Base-by-base conservation (phyloP, 2,888 invertebrate genomes). In the Cheilosia soror region DNA sequence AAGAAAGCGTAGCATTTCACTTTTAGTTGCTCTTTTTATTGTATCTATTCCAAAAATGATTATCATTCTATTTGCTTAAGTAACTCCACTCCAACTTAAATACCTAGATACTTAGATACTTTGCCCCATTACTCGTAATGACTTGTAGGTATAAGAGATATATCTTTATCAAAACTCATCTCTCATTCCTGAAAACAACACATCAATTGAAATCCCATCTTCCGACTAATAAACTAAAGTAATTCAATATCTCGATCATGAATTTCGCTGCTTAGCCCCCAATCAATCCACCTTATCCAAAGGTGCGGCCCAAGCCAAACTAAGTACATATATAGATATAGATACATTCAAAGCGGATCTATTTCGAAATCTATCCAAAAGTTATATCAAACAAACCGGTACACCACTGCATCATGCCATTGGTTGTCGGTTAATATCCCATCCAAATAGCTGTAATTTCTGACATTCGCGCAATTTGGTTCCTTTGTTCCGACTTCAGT, bases 371-470 rank as follows among this genome's bases (percentile, higher is more conserved):
- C 76, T 63, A 81, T 65, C 57, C 66, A 20, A 40, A 37, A 58
- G 37, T 55, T 42, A 62, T 58, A 47, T 29, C 44, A 51, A 80
- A 69, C 7, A 71, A 85, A 80, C 75, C 75, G 63, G 66, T 85
- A 63, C 29, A 27, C 31, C 76, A 72, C 81, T 9, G 25, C 31
- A 33, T n/a, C 27, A 15, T 37, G 55, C 27, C 33, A 69, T 15
- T 40, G 47, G 44, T 71, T 58, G 47, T 71, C 47, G 55, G 53
- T 33, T 72, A 68, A 68, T 81, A 77, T 76, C 57, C 60, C 71
- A 62, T 60, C 81, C 72, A 77, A 84, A 81, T 81, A 72, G 85
- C 85, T 76, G 76, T 85, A 85, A 76, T 85, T 85, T 85, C 85
- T 71, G 71, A 76, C 62, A 85, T 81, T 81, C 76, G 80, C 71